Conservation (phyloP, 37 sponge, comb jelly and placozoan genomes). For the Oscarella lobularis region DNA sequence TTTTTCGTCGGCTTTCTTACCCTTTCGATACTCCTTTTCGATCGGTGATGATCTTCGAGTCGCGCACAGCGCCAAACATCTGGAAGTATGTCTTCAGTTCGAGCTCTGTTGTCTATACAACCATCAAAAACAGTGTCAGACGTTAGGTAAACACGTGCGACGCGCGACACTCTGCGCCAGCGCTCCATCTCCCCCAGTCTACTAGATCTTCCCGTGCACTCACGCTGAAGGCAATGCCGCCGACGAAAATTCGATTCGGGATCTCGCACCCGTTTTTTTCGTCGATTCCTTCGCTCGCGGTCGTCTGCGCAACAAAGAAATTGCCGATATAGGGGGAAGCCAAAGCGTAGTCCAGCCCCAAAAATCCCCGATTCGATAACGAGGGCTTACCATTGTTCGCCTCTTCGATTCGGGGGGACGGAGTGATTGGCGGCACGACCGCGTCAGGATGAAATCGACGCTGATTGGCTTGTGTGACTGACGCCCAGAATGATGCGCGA, state of each 20-base stretch:
- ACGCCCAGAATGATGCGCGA: too few relatives aligned
- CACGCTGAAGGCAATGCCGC: conserved; percentile 63
- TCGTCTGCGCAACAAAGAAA: too few relatives aligned
- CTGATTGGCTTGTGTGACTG: too few relatives aligned
- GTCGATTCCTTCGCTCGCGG: too few relatives aligned
- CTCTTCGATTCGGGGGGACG: too few relatives aligned
- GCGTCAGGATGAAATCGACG: too few relatives aligned
- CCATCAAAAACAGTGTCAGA: not conserved
- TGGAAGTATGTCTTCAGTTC: conserved; percentile 53
- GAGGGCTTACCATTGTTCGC: too few relatives aligned
- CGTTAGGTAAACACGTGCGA: not conserved
- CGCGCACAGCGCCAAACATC: conserved; percentile 54
- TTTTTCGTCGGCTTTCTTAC: conserved; percentile 10
- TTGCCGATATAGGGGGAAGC: too few relatives aligned
- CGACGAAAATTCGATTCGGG: conserved; percentile 69
- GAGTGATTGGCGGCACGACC: too few relatives aligned
- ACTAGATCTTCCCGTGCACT: not conserved
- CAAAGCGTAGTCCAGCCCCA: too few relatives aligned
- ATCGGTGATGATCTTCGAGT: conserved; percentile 70
- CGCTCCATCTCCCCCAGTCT: not conserved
- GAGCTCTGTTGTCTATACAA: conserved; percentile 55
- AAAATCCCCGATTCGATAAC: too few relatives aligned
- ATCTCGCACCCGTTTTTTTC: conserved; percentile 57
- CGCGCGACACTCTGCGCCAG: not conserved
- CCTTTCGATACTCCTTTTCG: conserved; percentile 62